Base-by-base conservation (phyloP, 2,888 invertebrate genomes). In the Steromphala cineraria region DNA sequence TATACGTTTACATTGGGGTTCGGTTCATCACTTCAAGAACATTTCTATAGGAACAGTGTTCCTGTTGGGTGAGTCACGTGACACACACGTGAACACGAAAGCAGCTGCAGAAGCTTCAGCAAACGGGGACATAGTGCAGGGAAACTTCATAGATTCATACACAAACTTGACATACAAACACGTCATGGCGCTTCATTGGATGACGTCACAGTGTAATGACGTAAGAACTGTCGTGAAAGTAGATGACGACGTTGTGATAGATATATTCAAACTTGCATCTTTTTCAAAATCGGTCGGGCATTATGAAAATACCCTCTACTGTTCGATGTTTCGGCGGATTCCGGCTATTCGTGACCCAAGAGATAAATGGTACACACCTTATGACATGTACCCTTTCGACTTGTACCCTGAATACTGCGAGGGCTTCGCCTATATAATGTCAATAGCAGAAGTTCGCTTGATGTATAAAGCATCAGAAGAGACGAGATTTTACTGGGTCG, bases 231-330 rank as follows among this genome's bases (percentile, higher is more conserved):
- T 93, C 21, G 84, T 93, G 17, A 92, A 92, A 82, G 86, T 89
- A 0, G 93, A 93, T 80, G 93, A 93, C 82, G 93, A 93, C 76
- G 90, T 91, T 0, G 88, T 92, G 80, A 88, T 93, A 15, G 92
- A 93, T 76, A 83, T 90, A 91, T 92, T 96, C 36, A 95, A 95
- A 86, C 67, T 74, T 81, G 81, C 5, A 82, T 85, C 17, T 19
- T 40, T 21, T 19, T 40, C 74, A 10, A 10, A 28, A 2, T 24
- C 46, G 24, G 36, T 31, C 15, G 82, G 82, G 19, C 53, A 80
- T 19, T 15, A 83, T 24, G 67, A 83, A 21, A 83, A 88, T 67
- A 86, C 87, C 55, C 78, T 90, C 1, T 87, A 89, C 75, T 90
- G 90, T 55, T 87, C 87, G 0, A 82, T 84, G n/a, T 86, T 81